Percentiles rank a stretch among this genome's conserved stretches.
Conservation (phyloP, 2,113 vertebrate genomes). For the Pelodiscus sinensis region DNA sequence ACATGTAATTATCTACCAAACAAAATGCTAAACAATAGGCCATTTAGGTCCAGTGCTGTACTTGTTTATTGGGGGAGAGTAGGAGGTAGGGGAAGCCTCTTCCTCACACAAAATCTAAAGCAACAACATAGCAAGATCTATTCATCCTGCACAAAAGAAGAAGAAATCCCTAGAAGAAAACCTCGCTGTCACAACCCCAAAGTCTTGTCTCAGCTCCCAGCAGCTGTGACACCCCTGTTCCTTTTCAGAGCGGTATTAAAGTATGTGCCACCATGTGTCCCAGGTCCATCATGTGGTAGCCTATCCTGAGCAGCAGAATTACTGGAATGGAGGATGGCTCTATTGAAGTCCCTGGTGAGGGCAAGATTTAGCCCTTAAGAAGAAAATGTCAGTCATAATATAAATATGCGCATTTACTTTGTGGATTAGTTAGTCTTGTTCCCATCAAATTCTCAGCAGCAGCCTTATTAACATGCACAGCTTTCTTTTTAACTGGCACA, state of each 20-base stretch:
- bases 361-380: neutral
- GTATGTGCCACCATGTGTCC: neutral
- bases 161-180: neutral
- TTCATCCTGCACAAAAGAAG: neutral
- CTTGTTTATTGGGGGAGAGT: neutral
- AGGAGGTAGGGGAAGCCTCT: neutral
- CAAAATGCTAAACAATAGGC: neutral
- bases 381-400: neutral
- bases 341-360: neutral
- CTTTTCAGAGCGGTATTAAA: neutral
- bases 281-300: neutral
- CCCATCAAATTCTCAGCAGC: no score
- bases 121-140: no score
- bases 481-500: neutral
- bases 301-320: neutral
- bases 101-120: no score
- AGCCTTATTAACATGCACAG: neutral
- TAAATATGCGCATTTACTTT: no score
- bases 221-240: neutral
- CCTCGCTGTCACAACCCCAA: neutral
- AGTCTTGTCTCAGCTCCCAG: accelerated
- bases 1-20: neutral
- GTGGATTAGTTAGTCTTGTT: no score
- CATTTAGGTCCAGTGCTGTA: neutral
- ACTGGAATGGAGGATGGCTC: neutral